Evolutionary conservation across 1,140 invertebrate species (phyloP).

Genomic region (Bombus impatiens): DNA sequence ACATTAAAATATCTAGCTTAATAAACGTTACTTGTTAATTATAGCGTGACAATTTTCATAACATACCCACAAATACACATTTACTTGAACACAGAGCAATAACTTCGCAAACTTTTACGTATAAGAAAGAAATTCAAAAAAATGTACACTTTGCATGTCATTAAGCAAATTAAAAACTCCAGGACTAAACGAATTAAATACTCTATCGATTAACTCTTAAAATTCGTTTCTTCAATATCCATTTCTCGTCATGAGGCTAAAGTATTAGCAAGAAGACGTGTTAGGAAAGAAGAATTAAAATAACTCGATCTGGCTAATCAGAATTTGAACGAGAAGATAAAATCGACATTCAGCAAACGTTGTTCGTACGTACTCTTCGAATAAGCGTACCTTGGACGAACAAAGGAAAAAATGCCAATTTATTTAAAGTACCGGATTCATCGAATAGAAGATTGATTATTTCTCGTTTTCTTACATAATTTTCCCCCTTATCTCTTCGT

Average conservation of each 20-base stretch:
- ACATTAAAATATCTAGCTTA: not conserved
- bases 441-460: not conserved
- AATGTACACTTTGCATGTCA: not conserved
- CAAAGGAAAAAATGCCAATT: not conserved
- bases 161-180: not conserved
- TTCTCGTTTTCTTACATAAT: not conserved
- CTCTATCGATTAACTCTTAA: accelerated
- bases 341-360: not conserved
- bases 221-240: no score
- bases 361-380: not conserved
- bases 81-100: not conserved
- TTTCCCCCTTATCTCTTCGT: not conserved
- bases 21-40: not conserved
- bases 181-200: no score
- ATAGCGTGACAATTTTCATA: not conserved
- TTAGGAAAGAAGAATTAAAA: no score
- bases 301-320: not conserved
- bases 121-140: not conserved
- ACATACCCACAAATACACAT: not conserved
- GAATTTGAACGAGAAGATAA: not conserved
- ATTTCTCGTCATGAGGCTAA: not conserved
- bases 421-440: not conserved
- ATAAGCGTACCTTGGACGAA: not conserved
- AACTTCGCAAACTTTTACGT: not conserved
- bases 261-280: no score